Percentiles rank a stretch among this genome's conserved stretches.
Conservation (phyloP, 2,888 invertebrate genomes). For the Diachrysia chrysitis region DNA sequence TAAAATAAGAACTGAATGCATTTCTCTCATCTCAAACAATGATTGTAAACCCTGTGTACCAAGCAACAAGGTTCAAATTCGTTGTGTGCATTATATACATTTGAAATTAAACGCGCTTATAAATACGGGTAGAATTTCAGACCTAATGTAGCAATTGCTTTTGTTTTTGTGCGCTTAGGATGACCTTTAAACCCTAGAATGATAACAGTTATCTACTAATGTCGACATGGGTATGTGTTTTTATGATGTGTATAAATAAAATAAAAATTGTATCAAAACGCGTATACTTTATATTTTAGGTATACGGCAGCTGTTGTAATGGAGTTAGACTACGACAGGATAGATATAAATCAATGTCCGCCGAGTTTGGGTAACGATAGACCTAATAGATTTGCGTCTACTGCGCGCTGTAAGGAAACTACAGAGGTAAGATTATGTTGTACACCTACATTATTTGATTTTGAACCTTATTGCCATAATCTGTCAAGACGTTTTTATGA, state of each 20-base stretch:
- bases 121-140: not conserved
- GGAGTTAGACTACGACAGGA: conserved; percentile 98
- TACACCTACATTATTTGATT: not conserved
- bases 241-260: too few relatives aligned
- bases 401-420: conserved; percentile 97
- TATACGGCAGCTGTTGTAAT: conserved; percentile 97
- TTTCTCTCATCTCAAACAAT: not conserved
- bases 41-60: not conserved
- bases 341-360: conserved; percentile 99
- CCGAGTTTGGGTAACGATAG: conserved; percentile 95
- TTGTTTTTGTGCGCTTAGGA: not conserved
- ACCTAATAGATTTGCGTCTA: conserved; percentile 96
- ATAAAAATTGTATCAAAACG: too few relatives aligned
- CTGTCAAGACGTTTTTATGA: too few relatives aligned
- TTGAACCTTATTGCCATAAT: not conserved
- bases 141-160: not conserved
- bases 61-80: not conserved
- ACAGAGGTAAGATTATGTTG: conserved; percentile 92
- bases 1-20: not conserved
- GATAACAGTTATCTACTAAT: not conserved
- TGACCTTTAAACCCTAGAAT: conserved; percentile 1
- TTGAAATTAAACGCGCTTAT: not conserved
- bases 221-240: too few relatives aligned
- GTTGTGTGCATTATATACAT: not conserved
- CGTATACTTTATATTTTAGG: conserved; percentile 81